These are phyloP conservation scores for Dastarcus helophoroides DNA, from an alignment of 2,888 invertebrate genomes.

Conservation along the genomic window DNA sequence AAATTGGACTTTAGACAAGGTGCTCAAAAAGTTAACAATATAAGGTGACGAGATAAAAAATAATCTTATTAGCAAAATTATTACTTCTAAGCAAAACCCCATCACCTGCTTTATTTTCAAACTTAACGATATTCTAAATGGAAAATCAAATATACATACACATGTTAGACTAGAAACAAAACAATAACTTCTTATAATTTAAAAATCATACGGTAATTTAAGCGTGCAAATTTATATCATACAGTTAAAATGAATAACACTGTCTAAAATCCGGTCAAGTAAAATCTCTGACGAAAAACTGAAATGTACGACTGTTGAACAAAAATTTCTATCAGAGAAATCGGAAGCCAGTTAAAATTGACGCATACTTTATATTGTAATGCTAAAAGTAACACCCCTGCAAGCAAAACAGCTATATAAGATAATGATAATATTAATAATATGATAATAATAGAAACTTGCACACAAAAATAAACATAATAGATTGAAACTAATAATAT, in stretches of 20 bases:
- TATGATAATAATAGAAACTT: conserved; percentile 28
- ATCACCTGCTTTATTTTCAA: conserved; percentile 28
- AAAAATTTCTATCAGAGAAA: too few relatives aligned
- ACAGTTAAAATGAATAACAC: conserved; percentile 14
- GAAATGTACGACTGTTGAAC: not conserved
- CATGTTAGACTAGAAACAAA: conserved; percentile 27
- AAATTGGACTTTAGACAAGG: conserved; percentile 26
- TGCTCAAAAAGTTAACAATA: conserved; percentile 17
- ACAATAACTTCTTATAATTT: conserved; percentile 15
- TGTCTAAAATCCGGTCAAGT: conserved; percentile 21
- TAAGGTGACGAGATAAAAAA: conserved; percentile 25
- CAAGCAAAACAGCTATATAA: conserved; percentile 25
- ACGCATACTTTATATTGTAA: conserved; percentile 10
- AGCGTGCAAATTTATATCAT: conserved; percentile 22
- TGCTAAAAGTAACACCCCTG: conserved; percentile 29
- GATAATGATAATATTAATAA: conserved; percentile 20
- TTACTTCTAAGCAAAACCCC: conserved; percentile 26
- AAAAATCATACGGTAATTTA: conserved; percentile 17
- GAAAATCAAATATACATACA: conserved; percentile 22
- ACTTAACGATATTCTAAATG: conserved; percentile 22
- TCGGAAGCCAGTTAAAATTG: too few relatives aligned
- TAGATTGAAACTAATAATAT: conserved; percentile 22
- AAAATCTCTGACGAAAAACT: conserved; percentile 6
- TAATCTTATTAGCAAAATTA: conserved; percentile 21
- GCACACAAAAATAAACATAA: conserved; percentile 32